A percentile compares a stretch with the other conserved stretches of the same genome.
These are phyloP conservation scores for Mesaphorura yosii DNA, from an alignment of 1,140 invertebrate species.

Conservation along the genomic window DNA sequence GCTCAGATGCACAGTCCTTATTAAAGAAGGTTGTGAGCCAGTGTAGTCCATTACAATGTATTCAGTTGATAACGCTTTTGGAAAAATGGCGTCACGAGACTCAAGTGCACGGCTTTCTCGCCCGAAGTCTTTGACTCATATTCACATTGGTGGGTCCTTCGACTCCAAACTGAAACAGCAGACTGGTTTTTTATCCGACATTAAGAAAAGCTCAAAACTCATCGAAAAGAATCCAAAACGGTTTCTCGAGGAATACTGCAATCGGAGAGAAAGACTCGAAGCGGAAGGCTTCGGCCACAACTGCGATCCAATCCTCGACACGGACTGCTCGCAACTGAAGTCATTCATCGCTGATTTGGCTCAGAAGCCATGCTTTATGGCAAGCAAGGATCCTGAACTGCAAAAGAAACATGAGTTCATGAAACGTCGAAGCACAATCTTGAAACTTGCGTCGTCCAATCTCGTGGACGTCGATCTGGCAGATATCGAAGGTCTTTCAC, in stretches of 20 bases:
- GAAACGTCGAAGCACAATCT: not conserved
- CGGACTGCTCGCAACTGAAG: not conserved
- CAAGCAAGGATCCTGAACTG: not conserved
- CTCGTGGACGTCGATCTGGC: too few species aligned
- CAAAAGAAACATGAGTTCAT: not conserved
- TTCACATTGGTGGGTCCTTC: constrained; percentile 4
- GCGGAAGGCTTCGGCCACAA: not conserved
- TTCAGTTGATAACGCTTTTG: too few species aligned
- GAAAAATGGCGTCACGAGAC: too few species aligned
- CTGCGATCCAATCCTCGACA: not conserved
- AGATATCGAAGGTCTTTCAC: too few species aligned
- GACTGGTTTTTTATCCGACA: constrained; percentile 8
- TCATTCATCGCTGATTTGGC: not conserved
- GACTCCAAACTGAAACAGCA: constrained; percentile 1
- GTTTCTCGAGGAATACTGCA: constrained; percentile 20
- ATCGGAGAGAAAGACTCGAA: constrained; percentile 12
- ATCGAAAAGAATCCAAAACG: constrained; percentile 17
- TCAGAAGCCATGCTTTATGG: not conserved
- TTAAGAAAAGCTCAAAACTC: constrained; percentile 14
- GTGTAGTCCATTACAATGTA: too few species aligned
- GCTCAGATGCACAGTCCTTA: too few species aligned
- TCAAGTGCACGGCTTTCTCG: too few species aligned
- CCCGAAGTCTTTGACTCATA: too few species aligned
- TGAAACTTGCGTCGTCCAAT: too few species aligned
- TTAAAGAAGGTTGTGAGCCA: too few species aligned